Conservation (phyloP, 2,113 vertebrate species). For the Henicopernis longicauda region DNA sequence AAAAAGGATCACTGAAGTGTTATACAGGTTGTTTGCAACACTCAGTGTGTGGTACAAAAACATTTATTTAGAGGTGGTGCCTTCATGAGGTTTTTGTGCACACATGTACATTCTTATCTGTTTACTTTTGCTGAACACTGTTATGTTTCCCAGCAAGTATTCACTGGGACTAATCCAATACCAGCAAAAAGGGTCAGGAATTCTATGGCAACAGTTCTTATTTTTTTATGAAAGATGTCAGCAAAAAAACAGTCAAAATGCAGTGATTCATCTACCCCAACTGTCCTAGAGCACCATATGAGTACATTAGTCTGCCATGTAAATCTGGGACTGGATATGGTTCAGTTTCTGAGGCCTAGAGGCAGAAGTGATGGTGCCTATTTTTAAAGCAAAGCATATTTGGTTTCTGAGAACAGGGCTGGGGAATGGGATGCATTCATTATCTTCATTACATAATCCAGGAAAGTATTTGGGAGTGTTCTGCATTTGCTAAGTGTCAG, state of each 20-base stretch:
- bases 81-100: neutral
- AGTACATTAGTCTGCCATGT: slow-evolving; percentile 10
- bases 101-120: neutral
- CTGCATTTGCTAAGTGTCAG: slow-evolving; percentile 26
- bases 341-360: slow-evolving; percentile 22
- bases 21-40: neutral
- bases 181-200: slow-evolving; percentile 46
- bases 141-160: neutral
- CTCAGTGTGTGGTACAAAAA: neutral
- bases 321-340: neutral
- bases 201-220: slow-evolving; percentile 22
- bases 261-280: slow-evolving; percentile 44
- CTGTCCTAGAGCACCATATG: neutral
- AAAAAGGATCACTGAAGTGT: neutral
- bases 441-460: slow-evolving; percentile 42
- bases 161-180: slow-evolving; percentile 22
- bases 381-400: slow-evolving; percentile 47
- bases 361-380: slow-evolving; percentile 4
- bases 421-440: slow-evolving; percentile 41
- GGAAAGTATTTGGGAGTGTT: slow-evolving; percentile 57
- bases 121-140: neutral
- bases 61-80: neutral
- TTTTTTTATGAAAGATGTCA: slow-evolving; percentile 1
- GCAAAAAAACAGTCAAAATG: neutral
- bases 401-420: slow-evolving; percentile 56